Evolutionary conservation across 2,797 vertebrate species (phyloP).

Genomic region (Labeo calbasu): DNA sequence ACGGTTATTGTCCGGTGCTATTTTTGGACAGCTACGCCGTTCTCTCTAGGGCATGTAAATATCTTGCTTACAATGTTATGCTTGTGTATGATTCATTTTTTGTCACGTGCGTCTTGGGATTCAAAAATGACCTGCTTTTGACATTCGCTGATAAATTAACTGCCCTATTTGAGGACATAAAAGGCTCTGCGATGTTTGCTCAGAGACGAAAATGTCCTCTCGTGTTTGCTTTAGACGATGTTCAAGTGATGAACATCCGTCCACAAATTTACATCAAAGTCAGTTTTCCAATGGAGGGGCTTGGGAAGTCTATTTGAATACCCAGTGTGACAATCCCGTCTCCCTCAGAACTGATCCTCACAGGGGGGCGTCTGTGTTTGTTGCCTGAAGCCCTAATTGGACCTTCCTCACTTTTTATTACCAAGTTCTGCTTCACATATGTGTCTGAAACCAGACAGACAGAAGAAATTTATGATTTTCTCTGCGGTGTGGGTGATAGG

Average conservation of each 20-base stretch:
- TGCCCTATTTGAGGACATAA: constrained; percentile 71
- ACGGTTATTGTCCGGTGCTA: not conserved
- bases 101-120: constrained; percentile 38
- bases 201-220: constrained; percentile 75
- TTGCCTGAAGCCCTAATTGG: constrained; percentile 65
- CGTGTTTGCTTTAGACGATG: constrained; percentile 82
- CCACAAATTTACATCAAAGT: constrained; percentile 87
- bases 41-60: constrained; percentile 32
- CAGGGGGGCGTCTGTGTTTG: constrained; percentile 60
- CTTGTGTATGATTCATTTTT: constrained; percentile 15
- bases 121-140: constrained; percentile 54
- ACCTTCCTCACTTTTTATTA: constrained; percentile 66
- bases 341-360: constrained; percentile 56
- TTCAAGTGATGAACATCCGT: constrained; percentile 77
- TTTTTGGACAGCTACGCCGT: constrained; percentile 13
- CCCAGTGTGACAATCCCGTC: constrained; percentile 82
- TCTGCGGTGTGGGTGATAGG: constrained; percentile 71
- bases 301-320: constrained; percentile 86
- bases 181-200: constrained; percentile 79
- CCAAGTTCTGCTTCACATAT: constrained; percentile 69
- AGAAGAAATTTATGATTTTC: constrained; percentile 71
- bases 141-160: constrained; percentile 60
- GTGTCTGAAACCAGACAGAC: constrained; percentile 66
- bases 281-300: constrained; percentile 55
- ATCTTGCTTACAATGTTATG: constrained; percentile 31